A percentile compares a stretch with the other conserved stretches of the same genome.
These are phyloP conservation scores for Myxocyprinus asiaticus DNA, from an alignment of 2,113 vertebrate species.

Conservation along the genomic window DNA sequence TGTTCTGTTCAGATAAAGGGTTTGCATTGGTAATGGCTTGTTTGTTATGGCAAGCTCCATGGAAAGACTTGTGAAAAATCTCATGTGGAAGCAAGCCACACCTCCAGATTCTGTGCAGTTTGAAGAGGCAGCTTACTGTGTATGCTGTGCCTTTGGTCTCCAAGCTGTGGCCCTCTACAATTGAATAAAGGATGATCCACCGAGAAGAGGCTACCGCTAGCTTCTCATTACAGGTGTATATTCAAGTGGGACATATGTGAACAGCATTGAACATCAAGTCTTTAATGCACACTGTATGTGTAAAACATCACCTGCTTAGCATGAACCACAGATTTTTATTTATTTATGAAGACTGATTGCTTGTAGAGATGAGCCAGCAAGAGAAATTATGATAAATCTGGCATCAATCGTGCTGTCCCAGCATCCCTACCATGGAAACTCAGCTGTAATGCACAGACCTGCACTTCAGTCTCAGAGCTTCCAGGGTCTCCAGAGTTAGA, in stretches of 20 bases:
- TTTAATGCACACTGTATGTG: too few species aligned
- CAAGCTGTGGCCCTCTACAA: background rate
- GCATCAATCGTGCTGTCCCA: too few species aligned
- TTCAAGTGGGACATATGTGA: background rate
- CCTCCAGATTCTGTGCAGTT: background rate
- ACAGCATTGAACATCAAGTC: background rate
- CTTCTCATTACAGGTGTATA: background rate
- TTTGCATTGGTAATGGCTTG: background rate
- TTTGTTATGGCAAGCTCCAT: background rate
- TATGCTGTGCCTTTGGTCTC: too few species aligned
- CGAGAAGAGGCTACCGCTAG: background rate
- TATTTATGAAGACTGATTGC: too few species aligned
- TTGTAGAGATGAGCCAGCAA: too few species aligned
- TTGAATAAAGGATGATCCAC: background rate
- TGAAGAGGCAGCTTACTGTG: background rate
- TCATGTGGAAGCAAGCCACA: background rate
- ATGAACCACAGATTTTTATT: too few species aligned
- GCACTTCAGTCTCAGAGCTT: too few species aligned
- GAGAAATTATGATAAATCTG: too few species aligned
- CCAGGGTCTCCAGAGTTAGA: too few species aligned
- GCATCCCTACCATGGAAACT: too few species aligned
- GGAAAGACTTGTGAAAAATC: background rate
- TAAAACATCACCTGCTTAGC: too few species aligned
- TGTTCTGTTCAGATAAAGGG: background rate
- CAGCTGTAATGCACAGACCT: too few species aligned